Base-by-base conservation (phyloP, 2,888 invertebrate species). In the Stramonita haemastoma region DNA sequence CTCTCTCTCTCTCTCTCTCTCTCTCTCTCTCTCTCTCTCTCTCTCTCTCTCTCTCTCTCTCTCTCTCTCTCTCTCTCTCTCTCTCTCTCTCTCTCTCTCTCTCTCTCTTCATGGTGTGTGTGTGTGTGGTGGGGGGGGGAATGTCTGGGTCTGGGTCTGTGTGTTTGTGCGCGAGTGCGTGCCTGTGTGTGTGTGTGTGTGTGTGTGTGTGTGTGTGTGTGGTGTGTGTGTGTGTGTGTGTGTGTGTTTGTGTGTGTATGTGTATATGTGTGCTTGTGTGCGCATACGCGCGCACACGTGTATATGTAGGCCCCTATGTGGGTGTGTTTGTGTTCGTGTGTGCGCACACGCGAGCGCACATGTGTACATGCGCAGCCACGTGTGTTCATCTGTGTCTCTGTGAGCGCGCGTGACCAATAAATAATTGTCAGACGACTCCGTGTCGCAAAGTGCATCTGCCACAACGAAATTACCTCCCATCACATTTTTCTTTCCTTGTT, bases 191-290 rank as follows among this genome's bases (percentile, higher is more conserved):
- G 66, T 66, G 66, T 66, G 66, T 66, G 66, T 66, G 66, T 66
- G 66, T 66, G 66, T 66, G 46, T 66, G 66, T 66, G 66, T 66
- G 4, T 66, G 66, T 13, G 2, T 46, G 46, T 46, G 46, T 46
- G 46, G 46, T 2, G 2, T 66, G 66, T 22, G 66, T 13, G 79
- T 79, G 79, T 79, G 79, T 79, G 79, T 13, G 46, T 46, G 46
- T 46, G 46, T 46, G 46, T 46, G 46, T 46, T 46, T 46, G n/a
- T 22, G 79, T n/a, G 79, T 79, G 79, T 79, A 29, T 79, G 79
- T 79, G 79, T 79, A 29, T 79, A 29, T 79, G n/a, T 79, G 79
- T 79, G 79, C 22, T 8, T 79, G 79, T 22, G 79, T 22, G 79
- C n/a, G 79, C n/a, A n/a, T 22, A n/a, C n/a, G n/a, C n/a, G 79